These are phyloP conservation scores for Andrena fulva DNA, from an alignment of 2,888 invertebrate species.

Conservation along the genomic window DNA sequence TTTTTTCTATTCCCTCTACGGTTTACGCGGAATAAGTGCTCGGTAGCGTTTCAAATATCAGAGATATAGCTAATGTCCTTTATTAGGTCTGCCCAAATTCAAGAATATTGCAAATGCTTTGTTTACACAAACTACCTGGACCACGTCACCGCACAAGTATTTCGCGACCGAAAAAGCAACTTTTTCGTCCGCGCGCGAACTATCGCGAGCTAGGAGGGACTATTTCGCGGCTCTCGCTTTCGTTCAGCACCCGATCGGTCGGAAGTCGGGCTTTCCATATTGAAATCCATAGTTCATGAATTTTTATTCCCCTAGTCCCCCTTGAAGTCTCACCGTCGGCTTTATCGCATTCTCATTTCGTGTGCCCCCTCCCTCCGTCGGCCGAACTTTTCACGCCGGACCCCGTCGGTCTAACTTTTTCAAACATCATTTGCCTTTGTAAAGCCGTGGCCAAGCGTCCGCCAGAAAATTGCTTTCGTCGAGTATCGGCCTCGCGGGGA, in stretches of 20 bases:
- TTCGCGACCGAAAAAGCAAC: neutral
- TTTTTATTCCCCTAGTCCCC: constrained; percentile 46
- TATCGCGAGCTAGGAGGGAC: constrained; percentile 11
- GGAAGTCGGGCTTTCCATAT: constrained; percentile 41
- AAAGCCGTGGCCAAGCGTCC: constrained; percentile 41
- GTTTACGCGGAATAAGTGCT: too few relatives aligned
- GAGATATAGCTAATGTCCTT: too few relatives aligned
- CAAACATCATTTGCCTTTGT: constrained; percentile 66
- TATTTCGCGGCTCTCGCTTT: constrained; percentile 27
- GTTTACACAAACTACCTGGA: too few relatives aligned
- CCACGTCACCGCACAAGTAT: neutral
- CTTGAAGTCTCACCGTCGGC: constrained; percentile 27
- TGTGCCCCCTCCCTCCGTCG: neutral
- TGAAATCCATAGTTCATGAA: constrained; percentile 63
- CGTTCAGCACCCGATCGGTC: constrained; percentile 2
- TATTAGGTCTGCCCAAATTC: too few relatives aligned
- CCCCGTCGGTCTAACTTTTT: constrained; percentile 37
- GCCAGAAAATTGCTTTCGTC: constrained; percentile 66
- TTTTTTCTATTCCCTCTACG: too few relatives aligned
- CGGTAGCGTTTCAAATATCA: too few relatives aligned
- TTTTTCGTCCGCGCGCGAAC: constrained; percentile 2
- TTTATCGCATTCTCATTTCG: constrained; percentile 52
- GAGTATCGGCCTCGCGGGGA: constrained; percentile 54
- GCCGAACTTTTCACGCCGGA: constrained; percentile 36
- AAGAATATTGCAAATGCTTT: too few relatives aligned